Base-by-base conservation (phyloP, 2,797 vertebrate genomes). In the Acomys russatus region DNA sequence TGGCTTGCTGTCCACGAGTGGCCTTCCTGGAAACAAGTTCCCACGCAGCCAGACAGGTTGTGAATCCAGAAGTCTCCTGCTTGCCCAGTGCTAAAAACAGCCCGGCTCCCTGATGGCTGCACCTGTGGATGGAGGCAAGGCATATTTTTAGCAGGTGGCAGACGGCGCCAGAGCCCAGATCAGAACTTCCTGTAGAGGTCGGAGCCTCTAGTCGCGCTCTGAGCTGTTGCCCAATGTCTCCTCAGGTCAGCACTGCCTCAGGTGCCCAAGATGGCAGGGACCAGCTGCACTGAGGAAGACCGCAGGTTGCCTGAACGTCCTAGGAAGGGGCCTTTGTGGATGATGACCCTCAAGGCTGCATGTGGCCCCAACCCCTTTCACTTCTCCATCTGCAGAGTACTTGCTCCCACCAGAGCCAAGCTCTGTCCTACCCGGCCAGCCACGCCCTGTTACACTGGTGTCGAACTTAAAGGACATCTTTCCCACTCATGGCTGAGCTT, bases 131-230 rank as follows among this genome's bases (percentile, higher is more conserved):
- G 28, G 86, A 74, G 59, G 9, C 28, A 1, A 73, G 68, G 77
- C 1, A 79, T 92, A 74, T 92, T 97, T 98, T 97, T 88, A 97
- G 96, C 10, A 74, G 54, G 84, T 49, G 96, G 30, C 93, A 97
- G 91, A 97, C 61, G 44, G 87, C 85, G 44, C 54, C 7, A 9
- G 7, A 25, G 64, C 73, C 66, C 96, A 33, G 78, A 92, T 94
- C 85, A 94, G 90, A 95, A 88, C 91, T 96, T 97, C 33, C 71
- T 87, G 92, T 76, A 56, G 86, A 95, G 35, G 49, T 77, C 28
- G 54, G 9, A 63, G 49, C 88, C 92, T 80, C 82, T 90, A 63
- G 38, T 71, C 76, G n/a, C 6, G 44, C 7, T 35, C 28, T 22
- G 91, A 90, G 38, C 11, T 77, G 66, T 20, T 80, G 44, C 30